Percentiles rank a stretch among this genome's conserved stretches.
Evolutionary conservation across 2,113 vertebrate genomes (phyloP).

Genomic region (Cebidichthys violaceus): DNA sequence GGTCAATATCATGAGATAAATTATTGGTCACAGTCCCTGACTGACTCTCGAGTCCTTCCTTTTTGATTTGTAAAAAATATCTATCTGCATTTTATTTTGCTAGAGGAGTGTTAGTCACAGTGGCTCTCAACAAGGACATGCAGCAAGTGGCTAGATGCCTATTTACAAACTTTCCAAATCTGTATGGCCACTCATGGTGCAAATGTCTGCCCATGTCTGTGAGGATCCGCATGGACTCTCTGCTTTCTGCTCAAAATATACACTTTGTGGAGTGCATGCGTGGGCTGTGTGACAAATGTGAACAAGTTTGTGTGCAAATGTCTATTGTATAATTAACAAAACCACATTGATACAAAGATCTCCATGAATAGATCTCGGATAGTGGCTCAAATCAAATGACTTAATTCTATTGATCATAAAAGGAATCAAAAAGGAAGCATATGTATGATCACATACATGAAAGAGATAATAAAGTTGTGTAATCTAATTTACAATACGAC

Average conservation of each 20-base stretch:
- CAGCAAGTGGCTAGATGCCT: background rate
- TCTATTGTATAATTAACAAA: no score
- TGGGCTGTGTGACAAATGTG: background rate
- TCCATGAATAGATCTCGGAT: no score
- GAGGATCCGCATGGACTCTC: no score
- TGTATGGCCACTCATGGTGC: background rate
- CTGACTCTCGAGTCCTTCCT: background rate
- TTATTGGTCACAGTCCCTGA: background rate
- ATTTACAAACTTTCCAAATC: background rate
- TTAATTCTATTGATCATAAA: no score
- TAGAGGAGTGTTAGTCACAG: background rate
- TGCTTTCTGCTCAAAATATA: no score
- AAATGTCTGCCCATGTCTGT: no score
- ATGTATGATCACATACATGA: background rate
- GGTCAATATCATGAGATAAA: background rate
- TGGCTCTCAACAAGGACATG: background rate
- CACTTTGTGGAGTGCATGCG: no score
- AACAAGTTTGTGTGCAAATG: background rate
- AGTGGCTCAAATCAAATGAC: no score
- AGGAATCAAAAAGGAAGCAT: no score
- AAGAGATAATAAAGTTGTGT: background rate
- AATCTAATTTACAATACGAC: background rate
- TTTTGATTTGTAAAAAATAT: background rate
- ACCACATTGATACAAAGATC: no score
- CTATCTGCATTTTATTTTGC: background rate